A percentile compares a stretch with the other conserved stretches of the same genome.
phyloP scores from a whole-genome alignment of 2,113 vertebrate genomes.

The Sander lucioperca region DNA sequence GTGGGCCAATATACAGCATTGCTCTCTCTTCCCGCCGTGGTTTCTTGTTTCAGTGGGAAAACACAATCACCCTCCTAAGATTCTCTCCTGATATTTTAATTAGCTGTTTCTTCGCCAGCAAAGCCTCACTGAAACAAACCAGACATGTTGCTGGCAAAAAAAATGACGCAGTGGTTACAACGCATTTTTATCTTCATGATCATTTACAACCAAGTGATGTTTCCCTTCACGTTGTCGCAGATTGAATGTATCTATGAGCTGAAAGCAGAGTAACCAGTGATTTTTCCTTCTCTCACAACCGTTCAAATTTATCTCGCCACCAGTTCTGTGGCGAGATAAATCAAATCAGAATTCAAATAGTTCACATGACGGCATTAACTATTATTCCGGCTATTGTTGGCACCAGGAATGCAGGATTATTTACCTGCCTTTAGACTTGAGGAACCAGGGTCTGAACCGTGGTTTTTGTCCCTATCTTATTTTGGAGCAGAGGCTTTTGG shows the following conservation, averaged over 20 bases:
- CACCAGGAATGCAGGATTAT: not conserved
- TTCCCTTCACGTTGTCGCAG: not conserved
- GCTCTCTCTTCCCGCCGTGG: constrained; percentile 25
- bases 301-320: too few relatives aligned
- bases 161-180: not conserved
- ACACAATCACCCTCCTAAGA: constrained; percentile 17
- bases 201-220: not conserved
- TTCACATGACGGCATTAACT: not conserved
- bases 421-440: not conserved
- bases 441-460: not conserved
- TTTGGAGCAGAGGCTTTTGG: not conserved
- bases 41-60: constrained; percentile 32
- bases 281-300: not conserved
- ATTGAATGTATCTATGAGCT: not conserved
- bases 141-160: not conserved
- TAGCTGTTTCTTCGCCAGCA: not conserved
- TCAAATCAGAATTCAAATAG: too few relatives aligned
- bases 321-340: too few relatives aligned
- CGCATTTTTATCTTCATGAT: not conserved
- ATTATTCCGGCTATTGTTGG: not conserved
- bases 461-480: not conserved
- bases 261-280: not conserved
- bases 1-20: constrained; percentile 54
- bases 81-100: constrained; percentile 17
- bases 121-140: not conserved